phyloP scores from a whole-genome alignment of 2,888 invertebrate species.

The Brenthis ino region DNA sequence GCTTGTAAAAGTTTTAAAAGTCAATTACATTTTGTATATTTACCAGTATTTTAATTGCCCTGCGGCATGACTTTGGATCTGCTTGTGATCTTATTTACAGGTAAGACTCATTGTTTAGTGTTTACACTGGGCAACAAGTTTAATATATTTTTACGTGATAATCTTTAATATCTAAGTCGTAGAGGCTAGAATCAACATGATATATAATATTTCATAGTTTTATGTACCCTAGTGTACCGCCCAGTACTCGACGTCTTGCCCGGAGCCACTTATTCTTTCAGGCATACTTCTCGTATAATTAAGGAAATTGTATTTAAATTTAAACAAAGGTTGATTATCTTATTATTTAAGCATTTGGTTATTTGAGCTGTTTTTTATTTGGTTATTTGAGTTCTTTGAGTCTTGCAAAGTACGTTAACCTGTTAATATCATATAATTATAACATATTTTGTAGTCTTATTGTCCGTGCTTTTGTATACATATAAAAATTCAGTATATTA shows the following conservation, averaged over 20 bases:
- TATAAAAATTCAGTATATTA: too few relatives aligned
- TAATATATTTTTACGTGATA: background rate
- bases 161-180: conserved; percentile 10
- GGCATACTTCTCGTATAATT: conserved; percentile 65
- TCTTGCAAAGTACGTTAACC: conserved; percentile 28
- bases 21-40: conserved; percentile 10
- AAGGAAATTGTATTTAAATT: conserved; percentile 69
- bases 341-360: conserved; percentile 53
- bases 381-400: conserved; percentile 49
- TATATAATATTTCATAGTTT: background rate
- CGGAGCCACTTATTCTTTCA: conserved; percentile 60
- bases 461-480: too few relatives aligned
- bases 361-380: conserved; percentile 50
- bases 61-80: conserved; percentile 25
- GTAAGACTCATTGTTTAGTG: conserved; percentile 11
- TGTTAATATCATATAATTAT: background rate
- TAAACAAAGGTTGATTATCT: conserved; percentile 56
- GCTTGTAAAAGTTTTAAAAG: conserved; percentile 6
- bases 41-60: conserved; percentile 11
- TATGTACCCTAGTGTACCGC: background rate
- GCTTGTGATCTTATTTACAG: conserved; percentile 22
- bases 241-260: conserved; percentile 42
- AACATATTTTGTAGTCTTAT: too few relatives aligned
- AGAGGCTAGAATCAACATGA: conserved; percentile 14
- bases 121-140: background rate